A percentile compares a stretch with the other conserved stretches of the same genome.
phyloP scores from a whole-genome alignment of 2,888 invertebrate species.

The Ectemnius cavifrons region DNA sequence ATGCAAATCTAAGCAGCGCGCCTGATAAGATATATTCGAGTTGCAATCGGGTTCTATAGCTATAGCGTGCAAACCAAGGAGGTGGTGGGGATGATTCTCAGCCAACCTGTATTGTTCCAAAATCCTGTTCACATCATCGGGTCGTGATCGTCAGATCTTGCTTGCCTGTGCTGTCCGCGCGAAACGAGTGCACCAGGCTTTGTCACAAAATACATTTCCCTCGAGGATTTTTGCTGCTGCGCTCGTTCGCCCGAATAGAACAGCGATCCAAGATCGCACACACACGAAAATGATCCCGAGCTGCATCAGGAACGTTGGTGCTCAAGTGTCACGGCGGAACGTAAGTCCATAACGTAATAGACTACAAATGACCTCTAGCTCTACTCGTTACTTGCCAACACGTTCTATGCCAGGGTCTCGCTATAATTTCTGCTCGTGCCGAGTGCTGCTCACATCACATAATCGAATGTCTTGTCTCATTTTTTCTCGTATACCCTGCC shows the following conservation, averaged over 20 bases:
- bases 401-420: constrained; percentile 49
- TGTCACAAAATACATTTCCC: constrained; percentile 29
- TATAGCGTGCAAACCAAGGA: neutral
- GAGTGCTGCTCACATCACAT: constrained; percentile 19
- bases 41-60: neutral
- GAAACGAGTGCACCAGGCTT: constrained; percentile 30
- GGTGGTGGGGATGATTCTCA: constrained; percentile 30
- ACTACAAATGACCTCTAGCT: constrained; percentile 69
- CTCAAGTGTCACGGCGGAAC: constrained; percentile 75
- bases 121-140: neutral
- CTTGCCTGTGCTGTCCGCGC: constrained; percentile 45
- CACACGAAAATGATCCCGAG: constrained; percentile 76
- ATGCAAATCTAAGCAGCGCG: too few species aligned
- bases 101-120: constrained; percentile 29
- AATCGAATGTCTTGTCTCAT: constrained; percentile 50
- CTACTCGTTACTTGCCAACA: constrained; percentile 31
- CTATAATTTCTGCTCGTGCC: constrained; percentile 40
- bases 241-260: neutral
- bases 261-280: neutral
- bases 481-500: constrained; percentile 64
- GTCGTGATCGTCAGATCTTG: constrained; percentile 10
- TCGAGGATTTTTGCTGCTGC: neutral
- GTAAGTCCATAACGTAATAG: constrained; percentile 76
- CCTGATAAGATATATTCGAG: too few species aligned
- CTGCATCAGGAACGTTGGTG: constrained; percentile 76